These are phyloP conservation scores for Epinotia ramella DNA, from an alignment of 2,888 invertebrate species.

Conservation along the genomic window DNA sequence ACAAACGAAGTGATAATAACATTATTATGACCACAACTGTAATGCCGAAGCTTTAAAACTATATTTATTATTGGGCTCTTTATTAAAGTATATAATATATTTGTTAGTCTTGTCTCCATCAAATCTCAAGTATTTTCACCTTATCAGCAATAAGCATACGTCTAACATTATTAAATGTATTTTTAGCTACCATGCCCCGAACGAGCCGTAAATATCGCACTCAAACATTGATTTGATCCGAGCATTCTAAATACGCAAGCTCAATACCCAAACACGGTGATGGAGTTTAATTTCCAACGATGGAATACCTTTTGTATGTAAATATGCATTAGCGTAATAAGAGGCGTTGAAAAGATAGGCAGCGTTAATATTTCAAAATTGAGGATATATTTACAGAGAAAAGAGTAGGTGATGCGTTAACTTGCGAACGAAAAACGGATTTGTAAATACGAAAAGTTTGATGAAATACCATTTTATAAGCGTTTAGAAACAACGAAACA, in stretches of 20 bases:
- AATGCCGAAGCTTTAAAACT: no score
- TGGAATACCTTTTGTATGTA: constrained; percentile 5
- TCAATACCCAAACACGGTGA: constrained; percentile 1
- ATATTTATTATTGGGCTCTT: not conserved
- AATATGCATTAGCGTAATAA: constrained; percentile 17
- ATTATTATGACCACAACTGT: no score
- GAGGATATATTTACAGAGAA: not conserved
- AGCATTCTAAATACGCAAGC: constrained; percentile 29
- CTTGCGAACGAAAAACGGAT: constrained; percentile 7
- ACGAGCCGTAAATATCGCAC: constrained; percentile 29
- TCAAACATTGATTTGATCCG: constrained; percentile 28
- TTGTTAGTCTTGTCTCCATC: not conserved
- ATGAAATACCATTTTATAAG: constrained; percentile 4
- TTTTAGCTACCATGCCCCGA: constrained; percentile 9
- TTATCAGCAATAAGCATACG: not conserved
- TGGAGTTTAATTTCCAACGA: constrained; percentile 17
- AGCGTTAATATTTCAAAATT: constrained; percentile 10
- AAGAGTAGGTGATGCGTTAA: not conserved
- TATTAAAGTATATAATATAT: not conserved
- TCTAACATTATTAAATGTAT: constrained; percentile 8
- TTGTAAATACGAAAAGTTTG: constrained; percentile 27
- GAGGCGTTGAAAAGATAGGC: constrained; percentile 12
- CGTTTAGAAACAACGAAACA: constrained; percentile 34
- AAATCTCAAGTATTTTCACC: not conserved
- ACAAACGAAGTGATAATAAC: no score